Evolutionary conservation across 2,888 invertebrate genomes (phyloP).

Genomic region (Fragum fragum): DNA sequence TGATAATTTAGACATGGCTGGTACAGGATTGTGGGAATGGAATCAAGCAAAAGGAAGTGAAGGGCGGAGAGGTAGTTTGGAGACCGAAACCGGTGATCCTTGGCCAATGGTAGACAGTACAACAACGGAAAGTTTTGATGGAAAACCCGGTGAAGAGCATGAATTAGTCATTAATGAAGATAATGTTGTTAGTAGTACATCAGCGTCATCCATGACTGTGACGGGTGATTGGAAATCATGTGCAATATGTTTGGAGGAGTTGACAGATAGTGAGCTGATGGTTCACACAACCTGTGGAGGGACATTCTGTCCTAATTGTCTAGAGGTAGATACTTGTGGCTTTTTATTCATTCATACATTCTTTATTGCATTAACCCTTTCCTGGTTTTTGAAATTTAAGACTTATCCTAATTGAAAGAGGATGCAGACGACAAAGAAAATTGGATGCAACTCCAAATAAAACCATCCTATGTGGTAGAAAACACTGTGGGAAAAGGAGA

Average conservation of each 20-base stretch:
- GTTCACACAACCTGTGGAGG: constrained; percentile 89
- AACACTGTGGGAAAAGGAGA: too few relatives aligned
- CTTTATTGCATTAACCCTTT: too few relatives aligned
- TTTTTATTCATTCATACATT: too few relatives aligned
- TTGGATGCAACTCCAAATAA: too few relatives aligned
- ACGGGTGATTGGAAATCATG: constrained; percentile 86
- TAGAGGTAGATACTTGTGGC: constrained; percentile 87
- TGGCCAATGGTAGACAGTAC: constrained; percentile 56
- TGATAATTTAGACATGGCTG: constrained; percentile 44
- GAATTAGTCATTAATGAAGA: constrained; percentile 26
- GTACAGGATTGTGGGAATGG: constrained; percentile 73
- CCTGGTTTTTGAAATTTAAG: too few relatives aligned
- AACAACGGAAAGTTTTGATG: background rate
- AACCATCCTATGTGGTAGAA: too few relatives aligned
- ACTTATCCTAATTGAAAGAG: too few relatives aligned
- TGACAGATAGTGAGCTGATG: constrained; percentile 88
- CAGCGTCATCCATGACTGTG: constrained; percentile 50
- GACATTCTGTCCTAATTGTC: constrained; percentile 89
- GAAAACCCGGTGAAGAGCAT: background rate
- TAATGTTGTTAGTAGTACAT: constrained; percentile 52
- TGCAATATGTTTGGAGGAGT: constrained; percentile 90
- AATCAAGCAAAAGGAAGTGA: constrained; percentile 21
- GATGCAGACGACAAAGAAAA: too few relatives aligned
- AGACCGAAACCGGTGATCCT: constrained; percentile 24
- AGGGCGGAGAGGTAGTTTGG: constrained; percentile 35